phyloP scores from a whole-genome alignment of 1,140 invertebrate genomes.

The Drosophila littoralis region DNA sequence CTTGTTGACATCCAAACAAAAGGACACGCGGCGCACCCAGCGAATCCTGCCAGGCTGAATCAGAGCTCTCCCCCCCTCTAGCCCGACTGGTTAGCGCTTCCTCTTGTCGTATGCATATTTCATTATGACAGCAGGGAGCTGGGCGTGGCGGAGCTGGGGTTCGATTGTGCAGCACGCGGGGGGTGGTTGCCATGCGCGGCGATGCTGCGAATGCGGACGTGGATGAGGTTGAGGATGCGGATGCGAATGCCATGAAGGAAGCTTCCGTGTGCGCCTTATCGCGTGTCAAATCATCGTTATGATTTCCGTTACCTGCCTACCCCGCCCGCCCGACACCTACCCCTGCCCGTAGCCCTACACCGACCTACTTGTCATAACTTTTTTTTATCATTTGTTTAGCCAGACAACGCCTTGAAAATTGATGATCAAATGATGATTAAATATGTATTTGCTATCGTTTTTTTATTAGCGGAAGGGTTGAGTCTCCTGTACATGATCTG shows the following conservation, averaged over 20 bases:
- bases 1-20: conserved; percentile 63
- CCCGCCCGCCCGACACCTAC: neutral
- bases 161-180: conserved; percentile 17
- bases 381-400: conserved; percentile 43
- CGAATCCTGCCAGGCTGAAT: conserved; percentile 27
- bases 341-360: too few species aligned
- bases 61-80: conserved; percentile 18
- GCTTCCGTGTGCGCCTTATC: conserved; percentile 66
- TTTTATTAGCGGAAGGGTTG: conserved; percentile 28
- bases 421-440: conserved; percentile 83
- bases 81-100: conserved; percentile 41
- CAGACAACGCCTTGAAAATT: conserved; percentile 49
- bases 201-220: too few species aligned
- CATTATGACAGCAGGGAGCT: conserved; percentile 63
- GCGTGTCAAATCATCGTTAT: conserved; percentile 83
- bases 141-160: neutral
- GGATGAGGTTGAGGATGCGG: too few species aligned
- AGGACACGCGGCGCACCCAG: conserved; percentile 41
- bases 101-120: conserved; percentile 67
- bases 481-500: conserved; percentile 12
- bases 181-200: conserved; percentile 20
- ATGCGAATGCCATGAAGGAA: conserved; percentile 33
- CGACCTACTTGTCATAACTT: neutral
- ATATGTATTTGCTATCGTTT: conserved; percentile 65
- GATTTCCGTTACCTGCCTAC: conserved; percentile 59